Percentiles rank a stretch among this genome's conserved stretches.
phyloP scores from a whole-genome alignment of 2,888 invertebrate species.

The Nomada fabriciana region DNA sequence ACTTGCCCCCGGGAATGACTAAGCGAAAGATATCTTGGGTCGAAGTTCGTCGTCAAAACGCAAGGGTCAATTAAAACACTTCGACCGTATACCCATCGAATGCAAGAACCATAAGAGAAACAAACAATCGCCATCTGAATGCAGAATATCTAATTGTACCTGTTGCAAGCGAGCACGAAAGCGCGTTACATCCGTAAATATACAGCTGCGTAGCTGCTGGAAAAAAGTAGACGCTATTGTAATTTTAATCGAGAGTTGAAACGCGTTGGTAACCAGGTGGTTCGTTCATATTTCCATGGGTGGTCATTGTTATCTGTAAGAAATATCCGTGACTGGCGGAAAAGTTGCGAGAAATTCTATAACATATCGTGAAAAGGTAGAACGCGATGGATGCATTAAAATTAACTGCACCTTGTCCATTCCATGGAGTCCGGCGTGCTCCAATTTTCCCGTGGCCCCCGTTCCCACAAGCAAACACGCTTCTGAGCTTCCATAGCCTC shows the following conservation, averaged over 20 bases:
- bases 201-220: too few relatives aligned
- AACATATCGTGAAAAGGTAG: constrained; percentile 61
- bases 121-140: background rate
- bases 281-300: background rate
- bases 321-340: background rate
- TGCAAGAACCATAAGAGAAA: background rate
- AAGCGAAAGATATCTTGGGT: constrained; percentile 6
- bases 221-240: background rate
- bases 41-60: constrained; percentile 16
- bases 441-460: constrained; percentile 37
- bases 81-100: background rate
- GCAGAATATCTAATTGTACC: constrained; percentile 9
- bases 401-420: constrained; percentile 68
- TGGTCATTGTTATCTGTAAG: background rate
- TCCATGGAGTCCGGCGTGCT: constrained; percentile 18
- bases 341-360: constrained; percentile 24
- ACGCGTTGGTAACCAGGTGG: background rate
- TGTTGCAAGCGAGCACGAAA: constrained; percentile 25
- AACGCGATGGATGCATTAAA: constrained; percentile 78
- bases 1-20: constrained; percentile 8
- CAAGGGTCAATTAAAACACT: constrained; percentile 34
- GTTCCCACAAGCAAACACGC: constrained; percentile 24
- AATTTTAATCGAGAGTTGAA: background rate
- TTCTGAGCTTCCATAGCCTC: background rate
- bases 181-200: background rate